A percentile compares a stretch with the other conserved stretches of the same genome.
Evolutionary conservation across 2,113 vertebrate species (phyloP).

Genomic region (Ellobius talpinus): DNA sequence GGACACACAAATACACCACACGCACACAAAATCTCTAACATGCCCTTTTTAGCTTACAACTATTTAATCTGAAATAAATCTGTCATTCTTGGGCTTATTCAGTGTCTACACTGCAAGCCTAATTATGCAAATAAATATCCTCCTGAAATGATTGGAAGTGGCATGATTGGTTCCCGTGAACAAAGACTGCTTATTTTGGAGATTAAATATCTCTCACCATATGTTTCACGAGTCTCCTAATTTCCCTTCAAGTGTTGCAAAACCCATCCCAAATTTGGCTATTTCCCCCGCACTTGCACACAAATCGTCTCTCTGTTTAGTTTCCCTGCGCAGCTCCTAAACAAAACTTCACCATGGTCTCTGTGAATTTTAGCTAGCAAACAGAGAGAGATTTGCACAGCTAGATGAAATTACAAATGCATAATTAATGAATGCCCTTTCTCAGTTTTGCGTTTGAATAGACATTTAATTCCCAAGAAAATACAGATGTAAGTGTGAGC

Average conservation of each 20-base stretch:
- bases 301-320: conserved; percentile 7
- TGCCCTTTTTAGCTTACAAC: not conserved
- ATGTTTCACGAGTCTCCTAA: conserved; percentile 72
- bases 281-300: conserved; percentile 4
- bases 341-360: not conserved
- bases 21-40: not conserved
- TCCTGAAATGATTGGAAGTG: conserved; percentile 61
- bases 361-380: not conserved
- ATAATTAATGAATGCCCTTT: conserved; percentile 21
- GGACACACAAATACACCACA: not conserved
- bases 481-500: conserved; percentile 55
- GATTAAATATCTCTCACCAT: conserved; percentile 66
- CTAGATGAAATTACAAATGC: conserved; percentile 16
- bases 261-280: conserved; percentile 32
- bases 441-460: conserved; percentile 67
- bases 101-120: conserved; percentile 25
- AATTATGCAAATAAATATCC: conserved; percentile 56
- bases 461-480: conserved; percentile 48
- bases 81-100: not conserved
- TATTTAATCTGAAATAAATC: not conserved
- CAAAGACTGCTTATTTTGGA: conserved; percentile 50
- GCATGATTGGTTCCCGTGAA: conserved; percentile 71
- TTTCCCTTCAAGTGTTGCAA: conserved; percentile 68
- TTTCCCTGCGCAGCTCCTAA: conserved; percentile 28
- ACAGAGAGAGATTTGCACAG: not conserved